These are phyloP conservation scores for Listronotus bonariensis DNA, from an alignment of 1,140 invertebrate species.

Conservation along the genomic window DNA sequence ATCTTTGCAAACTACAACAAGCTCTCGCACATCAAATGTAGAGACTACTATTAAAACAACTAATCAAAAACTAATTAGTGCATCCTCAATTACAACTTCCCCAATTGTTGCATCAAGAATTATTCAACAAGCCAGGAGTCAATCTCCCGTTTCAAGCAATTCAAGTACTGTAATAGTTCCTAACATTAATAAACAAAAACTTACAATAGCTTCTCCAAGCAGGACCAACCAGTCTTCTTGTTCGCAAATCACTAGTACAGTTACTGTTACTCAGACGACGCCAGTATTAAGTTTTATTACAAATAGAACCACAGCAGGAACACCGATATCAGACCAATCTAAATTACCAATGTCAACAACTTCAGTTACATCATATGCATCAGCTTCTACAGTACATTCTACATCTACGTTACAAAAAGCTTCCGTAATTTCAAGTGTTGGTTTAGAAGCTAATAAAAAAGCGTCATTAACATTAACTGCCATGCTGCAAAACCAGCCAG, in stretches of 20 bases:
- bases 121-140: slow-evolving; percentile 39
- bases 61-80: slow-evolving; percentile 41
- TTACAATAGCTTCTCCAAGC: slow-evolving; percentile 8
- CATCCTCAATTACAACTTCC: slow-evolving; percentile 19
- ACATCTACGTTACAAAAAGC: slow-evolving; percentile 21
- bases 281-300: slow-evolving; percentile 32
- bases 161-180: slow-evolving; percentile 47
- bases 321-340: slow-evolving; percentile 43
- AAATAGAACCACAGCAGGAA: slow-evolving; percentile 23
- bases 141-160: slow-evolving; percentile 31
- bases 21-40: slow-evolving; percentile 46
- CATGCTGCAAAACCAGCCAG: slow-evolving; percentile 55
- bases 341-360: slow-evolving; percentile 43
- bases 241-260: slow-evolving; percentile 34
- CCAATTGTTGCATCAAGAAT: slow-evolving; percentile 42
- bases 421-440: slow-evolving; percentile 14
- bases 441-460: slow-evolving; percentile 38
- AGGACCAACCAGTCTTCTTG: slow-evolving; percentile 50
- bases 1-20: slow-evolving; percentile 58
- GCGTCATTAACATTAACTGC: slow-evolving; percentile 52
- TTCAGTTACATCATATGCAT: slow-evolving; percentile 15
- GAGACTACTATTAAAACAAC: slow-evolving; percentile 42
- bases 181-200: slow-evolving; percentile 45
- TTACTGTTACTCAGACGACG: slow-evolving; percentile 20
- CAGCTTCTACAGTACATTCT: slow-evolving; percentile 13